Base-by-base conservation (phyloP, 2,888 invertebrate genomes). In the Pegoplata infirma region DNA sequence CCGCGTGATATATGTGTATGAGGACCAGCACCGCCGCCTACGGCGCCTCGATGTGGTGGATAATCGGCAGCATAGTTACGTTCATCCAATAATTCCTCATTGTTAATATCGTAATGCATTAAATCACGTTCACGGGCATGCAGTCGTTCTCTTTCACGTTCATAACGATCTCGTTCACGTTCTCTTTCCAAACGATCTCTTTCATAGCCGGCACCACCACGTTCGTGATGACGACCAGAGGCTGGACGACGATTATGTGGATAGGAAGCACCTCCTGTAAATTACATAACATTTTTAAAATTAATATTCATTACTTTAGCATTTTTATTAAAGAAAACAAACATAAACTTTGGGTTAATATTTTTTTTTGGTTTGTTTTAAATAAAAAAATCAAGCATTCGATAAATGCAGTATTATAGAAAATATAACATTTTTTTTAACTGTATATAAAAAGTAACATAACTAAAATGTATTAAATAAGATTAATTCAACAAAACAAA, bases 21-120 rank as follows among this genome's bases (percentile, higher is more conserved):
- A 8, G 79, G 59, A 56, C 73, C 67, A 46, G 49, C 51, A 55
- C 79, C 59, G 68, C 86, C 85, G 17, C 86, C 85, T 8, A 87
- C 84, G 10, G 86, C 77, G 25, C 85, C 84, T 12, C 68, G 69
- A 36, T 76, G 80, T 69, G 86, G 85, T 19, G 86, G 86, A 84
- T 89, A 89, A 76, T 89, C 89, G 55, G 81, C 83, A 25, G 75
- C 79, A 82, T 89, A 89, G 72, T 86, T 88, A 28, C 89, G 86
- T 80, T 90, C 89, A 80, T 89, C 89, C 66, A 89, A 82, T 81
- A 89, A 82, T 75, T 90, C 89, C 64, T 89, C 89, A 76, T 86
- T 89, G 81, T 90, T 89, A 25, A 90, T 83, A 83, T 90, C 89
- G 80, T 90, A 90, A 67, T 89, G 89, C 87, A 89, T 87, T 14